Percentiles rank a stretch among this genome's conserved stretches.
phyloP scores from a whole-genome alignment of 2,113 vertebrate species.

The Balaeniceps rex region DNA sequence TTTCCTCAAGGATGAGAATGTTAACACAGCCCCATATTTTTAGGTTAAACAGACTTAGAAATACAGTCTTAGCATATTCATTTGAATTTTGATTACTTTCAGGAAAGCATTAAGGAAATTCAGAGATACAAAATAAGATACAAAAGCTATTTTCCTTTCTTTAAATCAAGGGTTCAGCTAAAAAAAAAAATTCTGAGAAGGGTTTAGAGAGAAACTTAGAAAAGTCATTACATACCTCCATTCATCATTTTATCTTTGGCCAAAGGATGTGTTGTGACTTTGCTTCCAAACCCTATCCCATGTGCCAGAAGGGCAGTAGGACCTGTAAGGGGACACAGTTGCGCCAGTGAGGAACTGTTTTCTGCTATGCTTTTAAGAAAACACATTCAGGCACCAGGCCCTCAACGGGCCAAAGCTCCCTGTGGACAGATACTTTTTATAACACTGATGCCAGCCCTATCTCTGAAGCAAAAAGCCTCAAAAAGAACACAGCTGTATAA shows the following conservation, averaged over 20 bases:
- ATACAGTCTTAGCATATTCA: neutral
- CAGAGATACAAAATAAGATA: neutral
- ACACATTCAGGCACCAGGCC: neutral
- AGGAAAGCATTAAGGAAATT: neutral
- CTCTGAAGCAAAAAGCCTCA: neutral
- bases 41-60: neutral
- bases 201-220: neutral
- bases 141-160: neutral
- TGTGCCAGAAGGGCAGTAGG: constrained; percentile 95
- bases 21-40: neutral
- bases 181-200: neutral
- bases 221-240: constrained; percentile 78
- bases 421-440: neutral
- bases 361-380: neutral
- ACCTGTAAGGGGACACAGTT: constrained; percentile 70
- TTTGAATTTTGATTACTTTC: neutral
- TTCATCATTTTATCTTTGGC: constrained; percentile 98
- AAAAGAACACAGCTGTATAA: neutral
- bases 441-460: neutral
- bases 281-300: constrained; percentile 90
- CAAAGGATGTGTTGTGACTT: constrained; percentile 91
- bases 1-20: neutral
- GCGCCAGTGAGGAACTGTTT: neutral
- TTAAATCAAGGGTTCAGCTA: neutral
- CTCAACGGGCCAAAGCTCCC: neutral